Evolutionary conservation across 2,797 vertebrate species (phyloP).

Genomic region (Bovichtus diacanthus): DNA sequence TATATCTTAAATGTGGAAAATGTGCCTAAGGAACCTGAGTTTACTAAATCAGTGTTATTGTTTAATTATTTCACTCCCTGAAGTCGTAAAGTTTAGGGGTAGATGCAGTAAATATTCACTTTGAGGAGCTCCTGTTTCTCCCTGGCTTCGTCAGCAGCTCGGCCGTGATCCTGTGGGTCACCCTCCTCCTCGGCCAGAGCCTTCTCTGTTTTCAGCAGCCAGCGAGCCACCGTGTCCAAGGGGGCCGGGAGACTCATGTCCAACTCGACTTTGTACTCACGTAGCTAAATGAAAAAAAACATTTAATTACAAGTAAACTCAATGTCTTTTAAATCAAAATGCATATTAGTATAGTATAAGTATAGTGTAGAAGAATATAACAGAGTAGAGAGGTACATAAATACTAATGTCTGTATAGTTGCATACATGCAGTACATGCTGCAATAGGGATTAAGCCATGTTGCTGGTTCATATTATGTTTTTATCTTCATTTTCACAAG

Average conservation of each 20-base stretch:
- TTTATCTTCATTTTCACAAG: background rate
- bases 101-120: slow-evolving; percentile 75
- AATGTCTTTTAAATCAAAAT: background rate
- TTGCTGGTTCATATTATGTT: background rate
- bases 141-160: slow-evolving; percentile 80
- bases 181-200: slow-evolving; percentile 83
- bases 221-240: slow-evolving; percentile 84
- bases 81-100: rapidly evolving
- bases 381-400: background rate
- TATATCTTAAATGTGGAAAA: background rate
- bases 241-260: slow-evolving; percentile 88
- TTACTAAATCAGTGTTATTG: background rate
- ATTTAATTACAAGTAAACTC: background rate
- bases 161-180: slow-evolving; percentile 81
- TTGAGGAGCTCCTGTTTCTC: slow-evolving; percentile 88
- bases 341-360: no score
- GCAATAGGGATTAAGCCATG: background rate
- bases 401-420: background rate
- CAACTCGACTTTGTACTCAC: slow-evolving; percentile 85
- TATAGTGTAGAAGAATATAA: background rate
- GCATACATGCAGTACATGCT: background rate
- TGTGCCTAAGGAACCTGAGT: background rate
- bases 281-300: slow-evolving; percentile 79
- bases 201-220: slow-evolving; percentile 88
- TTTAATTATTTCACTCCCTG: background rate